Base-by-base conservation (phyloP, 2,113 vertebrate species). In the Copsychus sechellarum region DNA sequence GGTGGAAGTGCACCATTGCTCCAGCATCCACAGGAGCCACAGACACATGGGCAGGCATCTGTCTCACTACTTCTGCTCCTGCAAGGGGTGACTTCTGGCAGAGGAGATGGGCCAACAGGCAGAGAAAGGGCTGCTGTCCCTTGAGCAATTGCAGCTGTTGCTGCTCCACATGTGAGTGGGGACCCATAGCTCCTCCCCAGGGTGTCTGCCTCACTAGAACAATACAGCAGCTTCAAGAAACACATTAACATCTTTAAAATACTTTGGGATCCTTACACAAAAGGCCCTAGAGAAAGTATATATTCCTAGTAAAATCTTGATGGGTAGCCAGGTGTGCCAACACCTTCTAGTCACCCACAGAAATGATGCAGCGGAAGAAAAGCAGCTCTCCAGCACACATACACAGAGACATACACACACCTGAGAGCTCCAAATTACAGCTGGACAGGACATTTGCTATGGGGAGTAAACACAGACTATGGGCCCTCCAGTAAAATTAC, bases 1-100 rank as follows among this genome's bases (percentile, higher is more conserved):
- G 15, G 42, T 42, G 57, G 33, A 47, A 7, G 18, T 31, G 20
- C 14, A 50, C 28, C 31, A 6, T 25, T 57, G 23, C 65, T 82
- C 29, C 61, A 67, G 20, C 10, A 34, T 22, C 38, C 15, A 12
- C 4, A n/a, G 34, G 20, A 88, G 13, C 28, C 38, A 57, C 3
- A 4, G 61, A 62, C 3, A 1, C 47, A 58, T 0, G 1, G 66
- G 23, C 21, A 72, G 43, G 10, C 0, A 0, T 62, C 65, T 82
- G 36, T 24, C 57, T 24, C 10, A 8, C 36, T 43, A 3, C 31
- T 45, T 80, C 53, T 88, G 36, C 28, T 72, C 17, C 48, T 61
- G 31, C 57, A 48, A 60, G 26, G 5, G 14, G 23, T 36, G 43
- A 72, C 53, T 24, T 76, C 15, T 31, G 66, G 76, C 22, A 82